Conservation (phyloP, 2,888 invertebrate genomes). For the Nephrotoma guestfalica region DNA sequence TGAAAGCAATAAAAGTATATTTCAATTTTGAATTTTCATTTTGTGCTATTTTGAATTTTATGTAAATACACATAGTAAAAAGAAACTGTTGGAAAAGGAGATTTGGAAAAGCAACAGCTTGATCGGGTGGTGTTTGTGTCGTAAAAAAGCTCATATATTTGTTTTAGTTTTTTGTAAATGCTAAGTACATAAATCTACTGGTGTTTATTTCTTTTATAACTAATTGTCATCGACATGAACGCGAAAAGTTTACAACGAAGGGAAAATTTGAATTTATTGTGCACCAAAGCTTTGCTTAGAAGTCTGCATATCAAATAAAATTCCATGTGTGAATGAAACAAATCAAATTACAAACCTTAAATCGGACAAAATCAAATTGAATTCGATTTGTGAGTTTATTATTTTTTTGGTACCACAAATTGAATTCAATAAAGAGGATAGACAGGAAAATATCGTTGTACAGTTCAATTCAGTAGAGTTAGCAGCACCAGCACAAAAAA, state of each 20-base stretch:
- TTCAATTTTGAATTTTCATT: background rate
- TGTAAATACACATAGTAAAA: background rate
- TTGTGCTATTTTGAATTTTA: background rate
- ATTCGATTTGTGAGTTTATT: background rate
- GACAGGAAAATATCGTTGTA: background rate
- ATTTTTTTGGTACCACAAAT: background rate
- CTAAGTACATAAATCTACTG: background rate
- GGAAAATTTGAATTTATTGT: background rate
- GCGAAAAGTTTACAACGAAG: background rate
- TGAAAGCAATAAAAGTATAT: background rate
- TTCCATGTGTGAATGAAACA: background rate
- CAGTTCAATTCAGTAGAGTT: background rate
- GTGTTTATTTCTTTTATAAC: background rate
- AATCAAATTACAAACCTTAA: background rate
- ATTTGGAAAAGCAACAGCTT: background rate
- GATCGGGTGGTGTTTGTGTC: background rate
- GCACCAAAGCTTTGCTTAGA: background rate
- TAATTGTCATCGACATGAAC: background rate
- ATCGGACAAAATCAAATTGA: background rate
- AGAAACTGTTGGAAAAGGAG: background rate
- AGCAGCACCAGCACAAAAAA: background rate
- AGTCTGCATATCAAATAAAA: background rate
- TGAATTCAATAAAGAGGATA: background rate
- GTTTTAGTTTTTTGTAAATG: background rate
- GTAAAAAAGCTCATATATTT: background rate